Conservation (phyloP, 2,113 vertebrate genomes). For the Austrofundulus limnaeus region DNA sequence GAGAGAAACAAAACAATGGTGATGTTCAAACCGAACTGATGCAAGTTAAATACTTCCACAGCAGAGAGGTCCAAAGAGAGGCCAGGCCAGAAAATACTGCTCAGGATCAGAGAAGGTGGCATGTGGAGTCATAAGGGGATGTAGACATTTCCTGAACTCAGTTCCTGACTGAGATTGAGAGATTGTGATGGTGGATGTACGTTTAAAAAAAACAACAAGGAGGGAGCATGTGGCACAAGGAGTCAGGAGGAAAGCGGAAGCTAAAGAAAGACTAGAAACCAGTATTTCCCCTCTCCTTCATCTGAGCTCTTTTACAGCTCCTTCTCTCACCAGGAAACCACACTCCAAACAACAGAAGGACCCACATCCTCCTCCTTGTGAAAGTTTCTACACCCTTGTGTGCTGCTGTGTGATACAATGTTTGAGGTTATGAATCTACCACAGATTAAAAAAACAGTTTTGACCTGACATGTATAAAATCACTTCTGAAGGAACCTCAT, state of each 20-base stretch:
- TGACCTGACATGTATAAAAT: constrained; percentile 24
- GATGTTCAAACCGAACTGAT: constrained; percentile 27
- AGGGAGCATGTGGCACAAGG: constrained; percentile 32
- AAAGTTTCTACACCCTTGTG: constrained; percentile 30
- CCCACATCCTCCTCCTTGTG: constrained; percentile 50
- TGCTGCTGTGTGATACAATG: constrained; percentile 21
- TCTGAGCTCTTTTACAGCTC: constrained; percentile 36
- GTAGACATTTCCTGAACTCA: constrained; percentile 65
- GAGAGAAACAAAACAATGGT: constrained; percentile 2
- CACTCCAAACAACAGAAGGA: constrained; percentile 65
- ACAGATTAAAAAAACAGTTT: constrained; percentile 45
- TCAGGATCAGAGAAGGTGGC: constrained; percentile 52
- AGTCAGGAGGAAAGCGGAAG: constrained; percentile 49
- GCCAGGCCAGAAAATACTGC: constrained; percentile 36
- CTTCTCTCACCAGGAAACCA: constrained; percentile 65
- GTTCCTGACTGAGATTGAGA: constrained; percentile 57
- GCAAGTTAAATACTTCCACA: constrained; percentile 56
- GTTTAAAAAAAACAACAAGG: constrained; percentile 24
- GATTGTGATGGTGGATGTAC: constrained; percentile 51
- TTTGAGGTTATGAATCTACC: constrained; percentile 31
- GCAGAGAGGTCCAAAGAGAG: constrained; percentile 10
- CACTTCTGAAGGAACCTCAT: constrained; percentile 19
- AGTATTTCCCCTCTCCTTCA: constrained; percentile 35
- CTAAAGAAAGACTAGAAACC: constrained; percentile 44
- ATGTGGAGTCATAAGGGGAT: constrained; percentile 62